Conservation (phyloP, 2,888 invertebrate species). For the Leucophenga maculata region DNA sequence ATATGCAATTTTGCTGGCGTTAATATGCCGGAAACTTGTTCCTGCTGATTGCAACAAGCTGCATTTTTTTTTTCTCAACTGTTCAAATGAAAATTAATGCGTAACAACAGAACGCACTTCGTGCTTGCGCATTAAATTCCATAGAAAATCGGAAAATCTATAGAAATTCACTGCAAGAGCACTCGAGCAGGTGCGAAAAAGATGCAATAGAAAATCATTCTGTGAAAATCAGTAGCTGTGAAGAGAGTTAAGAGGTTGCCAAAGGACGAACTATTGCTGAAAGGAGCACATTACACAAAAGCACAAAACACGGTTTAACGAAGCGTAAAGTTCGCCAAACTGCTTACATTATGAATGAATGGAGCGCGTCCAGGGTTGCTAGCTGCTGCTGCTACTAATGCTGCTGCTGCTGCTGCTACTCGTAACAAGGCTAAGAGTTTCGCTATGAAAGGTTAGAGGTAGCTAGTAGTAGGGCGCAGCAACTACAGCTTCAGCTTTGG, state of each 20-base stretch:
- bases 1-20: no score
- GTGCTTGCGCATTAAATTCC: conserved; percentile 35
- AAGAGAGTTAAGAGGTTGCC: conserved; percentile 2
- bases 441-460: neutral
- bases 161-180: neutral
- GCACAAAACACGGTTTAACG: conserved; percentile 59
- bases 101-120: conserved; percentile 22
- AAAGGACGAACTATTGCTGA: conserved; percentile 49
- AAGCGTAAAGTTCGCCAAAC: conserved; percentile 64
- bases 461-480: conserved; percentile 25
- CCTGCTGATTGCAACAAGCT: neutral
- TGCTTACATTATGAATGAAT: conserved; percentile 50
- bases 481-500: conserved; percentile 35
- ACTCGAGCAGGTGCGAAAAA: conserved; percentile 13
- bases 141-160: conserved; percentile 50
- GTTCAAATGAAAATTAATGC: conserved; percentile 30
- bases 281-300: conserved; percentile 41
- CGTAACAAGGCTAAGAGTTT: neutral
- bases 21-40: neutral
- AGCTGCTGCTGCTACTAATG: no score
- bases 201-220: conserved; percentile 3
- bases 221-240: neutral
- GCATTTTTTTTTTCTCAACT: neutral
- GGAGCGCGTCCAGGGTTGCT: conserved; percentile 5
- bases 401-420: no score